Evolutionary conservation across 1,140 invertebrate genomes (phyloP), one percentile per base, ranked within the genome.

Genomic region (Acromyrmex heyeri): DNA sequence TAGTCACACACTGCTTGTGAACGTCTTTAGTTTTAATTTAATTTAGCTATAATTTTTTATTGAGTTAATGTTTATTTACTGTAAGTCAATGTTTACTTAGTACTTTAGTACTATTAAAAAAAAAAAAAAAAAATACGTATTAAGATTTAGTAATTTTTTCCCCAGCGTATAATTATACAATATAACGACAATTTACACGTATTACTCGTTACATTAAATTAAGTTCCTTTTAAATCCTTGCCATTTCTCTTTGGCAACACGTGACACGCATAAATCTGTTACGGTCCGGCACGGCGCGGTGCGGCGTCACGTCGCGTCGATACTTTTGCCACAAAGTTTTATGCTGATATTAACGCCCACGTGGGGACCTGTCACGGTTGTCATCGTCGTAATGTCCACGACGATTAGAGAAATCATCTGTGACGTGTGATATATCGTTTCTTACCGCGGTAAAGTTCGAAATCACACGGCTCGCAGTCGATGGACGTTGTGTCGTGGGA

Each of bases 291-390:
- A 7, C 10, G 8, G 10, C 38, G 38, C 10, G 8, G 10, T 14
- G 38, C 10, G 8, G 8, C 38, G 38, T 44, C 7, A 12, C 38
- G 12, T 44, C 16, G n/a, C 24, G 12, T 21, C 57, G n/a, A 34
- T 38, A n/a, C 21, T 48, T 24, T 34, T 0, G 16, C 12, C 10
- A 61, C 62, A 14, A 21, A 78, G 55, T 27, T 18, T 8, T 18
- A 55, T 6, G 62, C 27, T 21, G n/a, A 55, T 34, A 65, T 79
- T 55, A 53, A 67, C 75, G 34, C 75, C 59, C 38, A 77, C 76
- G n/a, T n/a, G 34, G 3, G 62, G 18, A 34, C 18, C 27, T 24
- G 44, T 53, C 75, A 48, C 24, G 0, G 38, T 7, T 16, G 48
- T 50, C 48, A 44, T 44, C 48, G 3, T 3, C 48, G 38, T 7